Percentiles rank a stretch among this genome's conserved stretches.
phyloP scores from a whole-genome alignment of 2,888 invertebrate species.

The Melanchra persicariae region DNA sequence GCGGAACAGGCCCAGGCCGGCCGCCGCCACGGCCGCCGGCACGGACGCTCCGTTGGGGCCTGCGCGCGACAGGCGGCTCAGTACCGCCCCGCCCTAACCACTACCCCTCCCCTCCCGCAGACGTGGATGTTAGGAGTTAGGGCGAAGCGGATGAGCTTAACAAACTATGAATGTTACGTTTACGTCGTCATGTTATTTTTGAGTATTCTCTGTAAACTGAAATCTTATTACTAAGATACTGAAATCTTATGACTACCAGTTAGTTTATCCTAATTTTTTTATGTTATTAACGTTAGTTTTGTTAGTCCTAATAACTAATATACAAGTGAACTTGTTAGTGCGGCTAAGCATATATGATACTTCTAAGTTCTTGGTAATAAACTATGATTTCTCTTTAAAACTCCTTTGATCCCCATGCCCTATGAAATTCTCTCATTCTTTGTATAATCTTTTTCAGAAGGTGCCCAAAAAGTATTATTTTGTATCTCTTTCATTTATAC shows the following conservation, averaged over 20 bases:
- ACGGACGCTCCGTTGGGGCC: constrained; percentile 98
- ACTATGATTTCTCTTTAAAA: constrained; percentile 35
- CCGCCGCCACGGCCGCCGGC: constrained; percentile 96
- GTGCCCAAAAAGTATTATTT: constrained; percentile 55
- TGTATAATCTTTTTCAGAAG: constrained; percentile 59
- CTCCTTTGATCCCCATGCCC: constrained; percentile 50
- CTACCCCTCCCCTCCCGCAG: constrained; percentile 61
- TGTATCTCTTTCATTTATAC: constrained; percentile 80
- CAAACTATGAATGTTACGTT: constrained; percentile 79
- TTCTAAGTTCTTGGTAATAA: constrained; percentile 33
- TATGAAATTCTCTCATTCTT: constrained; percentile 39
- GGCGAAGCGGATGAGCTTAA: constrained; percentile 89
- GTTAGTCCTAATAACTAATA: constrained; percentile 61
- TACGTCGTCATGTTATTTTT: constrained; percentile 79
- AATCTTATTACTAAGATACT: constrained; percentile 63
- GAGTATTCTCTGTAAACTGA: constrained; percentile 74
- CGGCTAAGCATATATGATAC: constrained; percentile 78
- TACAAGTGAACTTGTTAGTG: constrained; percentile 75
- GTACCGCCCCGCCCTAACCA: constrained; percentile 86
- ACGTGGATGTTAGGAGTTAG: constrained; percentile 86
- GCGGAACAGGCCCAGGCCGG: constrained; percentile 95
- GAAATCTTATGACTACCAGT: constrained; percentile 54
- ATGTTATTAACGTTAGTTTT: constrained; percentile 45
- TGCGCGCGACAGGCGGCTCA: constrained; percentile 87
- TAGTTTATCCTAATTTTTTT: constrained; percentile 49